Evolutionary conservation across 2,797 vertebrate species (phyloP).

Genomic region (Brachymystax lenok): DNA sequence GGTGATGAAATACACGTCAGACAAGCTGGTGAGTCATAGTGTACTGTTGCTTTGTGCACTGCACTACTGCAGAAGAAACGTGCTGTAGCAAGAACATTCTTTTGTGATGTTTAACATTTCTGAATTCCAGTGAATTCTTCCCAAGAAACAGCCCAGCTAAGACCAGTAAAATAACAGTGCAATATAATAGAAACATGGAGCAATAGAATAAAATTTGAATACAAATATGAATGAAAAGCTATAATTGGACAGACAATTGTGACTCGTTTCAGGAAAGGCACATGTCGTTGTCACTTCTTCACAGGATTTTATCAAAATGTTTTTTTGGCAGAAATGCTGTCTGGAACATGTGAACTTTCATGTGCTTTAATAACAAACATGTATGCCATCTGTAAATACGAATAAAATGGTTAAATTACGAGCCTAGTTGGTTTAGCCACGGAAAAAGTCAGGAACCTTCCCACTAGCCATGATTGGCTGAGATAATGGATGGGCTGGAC

Average conservation of each 20-base stretch:
- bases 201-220: background rate
- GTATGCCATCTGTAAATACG: too few species aligned
- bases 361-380: too few species aligned
- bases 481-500: too few species aligned
- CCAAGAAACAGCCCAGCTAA: constrained; percentile 2
- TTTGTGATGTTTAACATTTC: background rate
- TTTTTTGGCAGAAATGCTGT: too few species aligned
- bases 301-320: too few species aligned
- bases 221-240: background rate
- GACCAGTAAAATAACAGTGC: constrained; percentile 33
- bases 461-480: too few species aligned
- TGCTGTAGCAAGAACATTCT: background rate
- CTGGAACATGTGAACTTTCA: too few species aligned
- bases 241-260: background rate
- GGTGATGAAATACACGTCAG: background rate
- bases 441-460: too few species aligned
- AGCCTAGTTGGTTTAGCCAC: too few species aligned
- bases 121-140: background rate
- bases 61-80: background rate
- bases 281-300: too few species aligned
- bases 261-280: background rate
- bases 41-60: background rate
- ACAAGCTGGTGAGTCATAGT: background rate
- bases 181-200: background rate
- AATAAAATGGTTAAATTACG: too few species aligned